Evolutionary conservation across 1,140 invertebrate species (phyloP), one percentile per base, ranked within the genome.

Genomic region (Rhagoletis zephyria): DNA sequence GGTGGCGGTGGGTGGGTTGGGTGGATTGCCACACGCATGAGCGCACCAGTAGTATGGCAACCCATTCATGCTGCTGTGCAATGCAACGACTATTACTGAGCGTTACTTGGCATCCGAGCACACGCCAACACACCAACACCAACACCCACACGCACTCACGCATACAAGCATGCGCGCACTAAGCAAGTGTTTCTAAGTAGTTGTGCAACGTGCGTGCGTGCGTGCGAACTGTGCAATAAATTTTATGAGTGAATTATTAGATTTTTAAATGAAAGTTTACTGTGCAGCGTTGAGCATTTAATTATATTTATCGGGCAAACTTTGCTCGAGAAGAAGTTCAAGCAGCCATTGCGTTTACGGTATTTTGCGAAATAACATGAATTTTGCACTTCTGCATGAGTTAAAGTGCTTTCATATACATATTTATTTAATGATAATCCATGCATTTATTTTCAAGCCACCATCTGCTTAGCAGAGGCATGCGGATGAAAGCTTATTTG

Each of bases 191-290:
- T 30, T 7, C 45, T 30, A 81, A 81, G 74, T 59, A 56, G 5
- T 56, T 56, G 56, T 81, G 74, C 74, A 81, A 30, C 74, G 19
- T 81, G 74, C 48, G 48, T 30, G n/a, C n/a, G n/a, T n/a, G 51
- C 74, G 74, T 81, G 74, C 74, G 30, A 59, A 4, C 74, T 56
- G 19, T 81, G 48, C n/a, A 19, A 51, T 30, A 81, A 51, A 81
- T 81, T 81, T 81, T 81, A 81, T 81, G 74, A 81, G 74, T 81
- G 74, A 59, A 81, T 81, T 81, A 81, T 81, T 81, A 81, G 74
- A 81, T 81, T 81, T 81, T 81, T 56, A 56, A 81, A 81, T 56
- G 74, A 81, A 81, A 81, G 74, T 81, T 77, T 48, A 12, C 45
- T 77, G 74, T 48, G 74, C n/a, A 45, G 14, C 56, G n/a, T n/a